Conservation (phyloP, 2,888 invertebrate species). For the Brachypterus glaber region DNA sequence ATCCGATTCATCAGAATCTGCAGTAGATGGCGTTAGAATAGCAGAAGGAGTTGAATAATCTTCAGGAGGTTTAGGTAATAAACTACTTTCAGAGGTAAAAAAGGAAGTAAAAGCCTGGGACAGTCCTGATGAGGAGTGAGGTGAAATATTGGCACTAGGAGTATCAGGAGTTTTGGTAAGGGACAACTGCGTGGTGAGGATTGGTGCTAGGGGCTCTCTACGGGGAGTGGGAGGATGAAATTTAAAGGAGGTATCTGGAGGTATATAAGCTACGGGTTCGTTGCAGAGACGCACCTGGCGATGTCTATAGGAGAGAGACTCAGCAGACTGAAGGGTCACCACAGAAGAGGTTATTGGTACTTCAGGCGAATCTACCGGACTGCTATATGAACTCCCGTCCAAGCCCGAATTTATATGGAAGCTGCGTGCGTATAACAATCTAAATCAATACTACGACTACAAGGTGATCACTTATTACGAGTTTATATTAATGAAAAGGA, state of each 20-base stretch:
- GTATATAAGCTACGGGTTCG: constrained; percentile 27
- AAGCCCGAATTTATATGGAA: constrained; percentile 74
- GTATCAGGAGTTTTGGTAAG: constrained; percentile 54
- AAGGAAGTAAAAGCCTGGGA: constrained; percentile 36
- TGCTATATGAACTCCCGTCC: constrained; percentile 67
- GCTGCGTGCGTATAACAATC: constrained; percentile 45
- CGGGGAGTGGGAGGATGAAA: neutral
- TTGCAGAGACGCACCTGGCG: constrained; percentile 42
- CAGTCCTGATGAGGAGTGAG: constrained; percentile 29
- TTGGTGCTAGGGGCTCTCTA: constrained; percentile 17
- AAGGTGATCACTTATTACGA: too few relatives aligned
- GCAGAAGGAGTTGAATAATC: constrained; percentile 48
- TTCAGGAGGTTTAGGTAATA: constrained; percentile 25
- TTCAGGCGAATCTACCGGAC: constrained; percentile 76
- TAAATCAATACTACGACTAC: constrained; percentile 30
- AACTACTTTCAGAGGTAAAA: constrained; percentile 34
- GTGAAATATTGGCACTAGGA: constrained; percentile 55
- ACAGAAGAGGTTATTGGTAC: constrained; percentile 58
- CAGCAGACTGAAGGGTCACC: constrained; percentile 57
- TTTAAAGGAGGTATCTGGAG: constrained; percentile 16
- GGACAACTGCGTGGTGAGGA: constrained; percentile 22
- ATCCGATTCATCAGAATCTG: constrained; percentile 32
- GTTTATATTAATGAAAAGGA: too few relatives aligned
- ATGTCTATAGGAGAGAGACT: constrained; percentile 42
- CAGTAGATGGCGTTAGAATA: constrained; percentile 49